Conservation (phyloP, 2,797 vertebrate genomes). For the Emys orbicularis region DNA sequence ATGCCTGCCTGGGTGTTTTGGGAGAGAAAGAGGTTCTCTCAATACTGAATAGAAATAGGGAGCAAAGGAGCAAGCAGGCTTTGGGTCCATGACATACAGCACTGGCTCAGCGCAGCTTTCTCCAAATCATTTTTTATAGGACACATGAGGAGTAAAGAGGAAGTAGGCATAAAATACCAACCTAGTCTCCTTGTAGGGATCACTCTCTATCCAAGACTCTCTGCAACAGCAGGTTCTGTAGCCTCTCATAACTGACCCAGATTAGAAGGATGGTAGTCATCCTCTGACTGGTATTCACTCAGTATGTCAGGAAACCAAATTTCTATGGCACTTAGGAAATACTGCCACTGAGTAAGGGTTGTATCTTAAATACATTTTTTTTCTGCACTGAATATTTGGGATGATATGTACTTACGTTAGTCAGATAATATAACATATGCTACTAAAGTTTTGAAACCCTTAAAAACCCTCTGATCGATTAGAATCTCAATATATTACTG, state of each 20-base stretch:
- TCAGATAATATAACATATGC: no score
- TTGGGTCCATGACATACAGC: not conserved
- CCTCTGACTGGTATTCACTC: not conserved
- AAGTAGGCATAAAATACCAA: not conserved
- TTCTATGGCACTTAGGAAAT: not conserved
- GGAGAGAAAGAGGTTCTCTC: not conserved
- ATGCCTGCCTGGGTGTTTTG: not conserved
- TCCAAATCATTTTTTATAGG: not conserved
- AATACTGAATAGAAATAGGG: not conserved
- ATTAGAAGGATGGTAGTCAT: not conserved
- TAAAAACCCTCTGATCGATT: not conserved
- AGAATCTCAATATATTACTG: not conserved
- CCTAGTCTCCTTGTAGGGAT: not conserved
- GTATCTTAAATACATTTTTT: no score
- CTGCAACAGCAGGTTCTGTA: not conserved
- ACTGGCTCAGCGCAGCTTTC: accelerated
- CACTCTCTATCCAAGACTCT: not conserved
- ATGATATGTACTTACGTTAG: no score
- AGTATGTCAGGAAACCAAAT: not conserved
- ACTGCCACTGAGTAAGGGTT: not conserved
- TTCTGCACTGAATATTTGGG: no score
- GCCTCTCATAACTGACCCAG: accelerated
- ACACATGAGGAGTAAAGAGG: not conserved
- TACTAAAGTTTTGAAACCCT: no score
- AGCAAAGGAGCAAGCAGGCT: not conserved